These are phyloP conservation scores for Mythimna albipuncta DNA, from an alignment of 2,888 invertebrate species.

Conservation along the genomic window DNA sequence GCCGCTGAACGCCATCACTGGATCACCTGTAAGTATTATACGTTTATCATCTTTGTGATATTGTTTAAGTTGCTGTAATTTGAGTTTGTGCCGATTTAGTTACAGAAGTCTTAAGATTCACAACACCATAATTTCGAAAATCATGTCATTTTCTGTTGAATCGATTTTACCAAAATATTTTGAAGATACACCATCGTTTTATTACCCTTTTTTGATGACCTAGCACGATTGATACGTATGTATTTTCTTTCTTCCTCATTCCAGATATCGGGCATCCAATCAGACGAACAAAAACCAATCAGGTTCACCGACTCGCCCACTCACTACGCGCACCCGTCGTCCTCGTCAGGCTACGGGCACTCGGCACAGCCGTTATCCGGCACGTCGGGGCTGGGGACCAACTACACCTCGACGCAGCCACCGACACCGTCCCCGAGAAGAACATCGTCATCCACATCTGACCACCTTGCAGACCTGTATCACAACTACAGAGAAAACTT, in stretches of 20 bases:
- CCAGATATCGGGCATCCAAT: conserved; percentile 86
- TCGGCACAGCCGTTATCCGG: conserved; percentile 88
- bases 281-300: conserved; percentile 92
- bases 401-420: conserved; percentile 89
- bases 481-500: conserved; percentile 89
- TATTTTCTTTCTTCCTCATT: conserved; percentile 44
- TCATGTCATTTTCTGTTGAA: background rate
- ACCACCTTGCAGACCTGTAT: conserved; percentile 92
- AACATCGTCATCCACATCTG: conserved; percentile 91
- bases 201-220: too few species aligned
- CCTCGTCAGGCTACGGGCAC: conserved; percentile 87
- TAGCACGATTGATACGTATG: too few species aligned
- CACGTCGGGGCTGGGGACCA: conserved; percentile 89
- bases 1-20: conserved; percentile 89
- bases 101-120: background rate
- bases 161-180: background rate
- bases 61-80: background rate
- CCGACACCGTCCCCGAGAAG: conserved; percentile 93
- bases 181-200: background rate
- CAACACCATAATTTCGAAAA: background rate
- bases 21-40: conserved; percentile 85
- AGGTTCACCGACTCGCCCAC: conserved; percentile 94
- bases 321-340: conserved; percentile 91
- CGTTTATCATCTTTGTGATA: background rate
- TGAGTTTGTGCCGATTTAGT: background rate